Conservation (phyloP, 2,888 invertebrate species). For the Orthonevra nobilis region DNA sequence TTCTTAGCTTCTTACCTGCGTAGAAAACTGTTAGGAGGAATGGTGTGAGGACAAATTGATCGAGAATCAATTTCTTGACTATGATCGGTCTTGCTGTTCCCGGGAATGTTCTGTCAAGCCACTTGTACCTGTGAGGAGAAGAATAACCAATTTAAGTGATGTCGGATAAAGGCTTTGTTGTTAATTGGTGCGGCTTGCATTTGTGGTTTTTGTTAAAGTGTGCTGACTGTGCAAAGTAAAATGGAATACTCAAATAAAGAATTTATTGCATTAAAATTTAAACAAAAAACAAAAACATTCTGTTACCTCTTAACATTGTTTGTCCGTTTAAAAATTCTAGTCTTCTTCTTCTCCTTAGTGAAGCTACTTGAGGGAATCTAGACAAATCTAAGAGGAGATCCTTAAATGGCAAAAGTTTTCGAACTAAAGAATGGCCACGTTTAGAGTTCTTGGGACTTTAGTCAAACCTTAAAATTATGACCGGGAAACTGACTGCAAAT, state of each 20-base stretch:
- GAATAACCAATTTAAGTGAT: background rate
- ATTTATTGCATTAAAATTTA: too few species aligned
- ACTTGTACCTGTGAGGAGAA: constrained; percentile 86
- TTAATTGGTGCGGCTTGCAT: constrained; percentile 28
- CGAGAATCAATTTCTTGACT: constrained; percentile 85
- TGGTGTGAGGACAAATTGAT: constrained; percentile 90
- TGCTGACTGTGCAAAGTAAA: constrained; percentile 62
- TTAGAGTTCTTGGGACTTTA: too few species aligned
- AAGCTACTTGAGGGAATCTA: too few species aligned
- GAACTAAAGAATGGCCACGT: too few species aligned
- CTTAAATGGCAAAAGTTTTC: too few species aligned
- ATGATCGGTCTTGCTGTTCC: constrained; percentile 85
- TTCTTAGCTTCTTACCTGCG: constrained; percentile 82
- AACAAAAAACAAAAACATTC: too few species aligned
- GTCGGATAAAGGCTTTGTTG: background rate
- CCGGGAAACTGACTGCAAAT: too few species aligned
- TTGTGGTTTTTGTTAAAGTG: constrained; percentile 48
- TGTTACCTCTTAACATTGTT: too few species aligned
- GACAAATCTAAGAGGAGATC: too few species aligned
- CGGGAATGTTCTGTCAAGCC: constrained; percentile 85
- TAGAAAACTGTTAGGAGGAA: constrained; percentile 86
- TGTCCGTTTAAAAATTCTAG: too few species aligned
- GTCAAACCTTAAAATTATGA: too few species aligned
- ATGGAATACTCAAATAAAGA: constrained; percentile 16
- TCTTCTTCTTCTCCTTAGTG: too few species aligned